These are phyloP conservation scores for Tetrapedia diversipes DNA, from an alignment of 2,888 invertebrate genomes.

Conservation along the genomic window DNA sequence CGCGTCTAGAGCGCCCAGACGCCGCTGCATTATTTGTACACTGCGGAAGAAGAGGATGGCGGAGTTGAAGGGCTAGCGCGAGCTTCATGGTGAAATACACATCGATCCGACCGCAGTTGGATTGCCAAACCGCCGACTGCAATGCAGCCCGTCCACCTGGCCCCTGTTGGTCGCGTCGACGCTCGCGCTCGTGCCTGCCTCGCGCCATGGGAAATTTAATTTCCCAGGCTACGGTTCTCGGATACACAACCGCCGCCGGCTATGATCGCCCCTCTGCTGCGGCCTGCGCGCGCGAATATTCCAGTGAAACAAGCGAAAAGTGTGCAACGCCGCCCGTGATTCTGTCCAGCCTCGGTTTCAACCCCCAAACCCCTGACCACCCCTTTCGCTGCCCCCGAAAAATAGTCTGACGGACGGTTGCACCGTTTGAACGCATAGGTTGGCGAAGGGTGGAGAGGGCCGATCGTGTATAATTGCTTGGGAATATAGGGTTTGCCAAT, in stretches of 20 bases:
- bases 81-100: conserved; percentile 63
- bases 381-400: too few species aligned
- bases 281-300: conserved; percentile 30
- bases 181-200: conserved; percentile 40
- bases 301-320: conserved; percentile 31
- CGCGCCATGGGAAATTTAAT: conserved; percentile 75
- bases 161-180: conserved; percentile 57
- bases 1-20: conserved; percentile 24
- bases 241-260: conserved; percentile 58
- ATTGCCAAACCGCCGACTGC: conserved; percentile 80
- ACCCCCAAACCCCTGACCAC: too few species aligned
- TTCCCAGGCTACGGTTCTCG: conserved; percentile 61
- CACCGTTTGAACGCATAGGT: background rate
- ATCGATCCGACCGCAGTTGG: conserved; percentile 78
- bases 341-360: background rate
- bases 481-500: background rate
- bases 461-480: background rate
- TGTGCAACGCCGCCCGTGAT: conserved; percentile 13
- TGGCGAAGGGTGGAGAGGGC: background rate
- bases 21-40: conserved; percentile 58
- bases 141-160: conserved; percentile 71
- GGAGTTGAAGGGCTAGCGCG: conserved; percentile 29
- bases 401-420: background rate
- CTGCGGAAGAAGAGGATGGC: conserved; percentile 51
- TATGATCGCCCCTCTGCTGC: conserved; percentile 16